A percentile compares a stretch with the other conserved stretches of the same genome.
Evolutionary conservation across 2,113 vertebrate genomes (phyloP).

Genomic region (Gallinago media): DNA sequence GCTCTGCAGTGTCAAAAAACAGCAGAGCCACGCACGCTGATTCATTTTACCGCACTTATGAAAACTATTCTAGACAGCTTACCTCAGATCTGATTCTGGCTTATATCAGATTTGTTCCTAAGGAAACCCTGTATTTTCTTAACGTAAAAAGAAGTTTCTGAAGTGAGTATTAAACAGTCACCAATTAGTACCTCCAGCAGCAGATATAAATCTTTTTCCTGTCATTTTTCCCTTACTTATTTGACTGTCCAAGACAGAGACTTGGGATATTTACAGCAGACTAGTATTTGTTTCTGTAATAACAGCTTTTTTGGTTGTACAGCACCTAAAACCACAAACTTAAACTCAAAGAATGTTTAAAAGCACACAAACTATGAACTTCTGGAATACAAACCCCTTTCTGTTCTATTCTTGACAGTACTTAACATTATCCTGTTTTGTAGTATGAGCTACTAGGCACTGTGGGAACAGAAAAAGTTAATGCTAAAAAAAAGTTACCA

Average conservation of each 20-base stretch:
- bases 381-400: rapidly evolving
- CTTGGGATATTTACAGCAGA: background rate
- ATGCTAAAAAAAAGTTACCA: background rate
- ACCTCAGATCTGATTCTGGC: background rate
- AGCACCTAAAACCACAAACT: background rate
- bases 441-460: background rate
- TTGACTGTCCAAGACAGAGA: background rate
- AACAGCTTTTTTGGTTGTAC: background rate
- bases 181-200: background rate
- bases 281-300: background rate
- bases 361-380: background rate
- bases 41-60: background rate
- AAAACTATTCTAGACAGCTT: background rate
- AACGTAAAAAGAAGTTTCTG: background rate
- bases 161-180: background rate
- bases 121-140: background rate
- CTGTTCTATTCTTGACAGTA: background rate
- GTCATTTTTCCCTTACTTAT: background rate
- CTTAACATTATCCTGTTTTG: background rate
- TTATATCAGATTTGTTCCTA: background rate
- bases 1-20: background rate
- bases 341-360: background rate
- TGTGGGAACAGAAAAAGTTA: background rate
- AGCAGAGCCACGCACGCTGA: background rate
- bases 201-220: background rate